Evolutionary conservation across 2,888 invertebrate genomes (phyloP).

Genomic region (Cosmia trapezina): DNA sequence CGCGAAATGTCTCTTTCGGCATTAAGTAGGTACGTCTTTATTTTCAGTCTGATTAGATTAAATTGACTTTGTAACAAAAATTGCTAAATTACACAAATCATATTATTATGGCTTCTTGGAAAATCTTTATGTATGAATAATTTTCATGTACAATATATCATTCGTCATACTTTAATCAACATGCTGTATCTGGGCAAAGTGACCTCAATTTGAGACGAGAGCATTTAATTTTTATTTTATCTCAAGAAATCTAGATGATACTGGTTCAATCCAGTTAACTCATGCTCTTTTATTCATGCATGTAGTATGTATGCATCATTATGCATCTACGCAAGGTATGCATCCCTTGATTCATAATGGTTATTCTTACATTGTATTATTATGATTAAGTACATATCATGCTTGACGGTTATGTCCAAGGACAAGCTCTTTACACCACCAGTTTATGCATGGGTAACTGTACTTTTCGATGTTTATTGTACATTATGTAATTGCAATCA

Average conservation of each 20-base stretch:
- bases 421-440: constrained; percentile 33
- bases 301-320: constrained; percentile 37
- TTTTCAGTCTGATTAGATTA: constrained; percentile 28
- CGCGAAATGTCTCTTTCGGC: constrained; percentile 21
- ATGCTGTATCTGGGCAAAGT: constrained; percentile 15
- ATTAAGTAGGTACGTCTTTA: neutral
- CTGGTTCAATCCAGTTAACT: constrained; percentile 40
- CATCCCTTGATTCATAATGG: constrained; percentile 56
- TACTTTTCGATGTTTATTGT: neutral
- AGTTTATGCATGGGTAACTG: constrained; percentile 26
- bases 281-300: constrained; percentile 24
- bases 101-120: constrained; percentile 28
- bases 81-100: neutral
- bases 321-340: constrained; percentile 46
- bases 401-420: constrained; percentile 36
- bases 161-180: constrained; percentile 22
- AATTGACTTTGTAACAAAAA: constrained; percentile 13
- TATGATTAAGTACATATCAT: constrained; percentile 5
- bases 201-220: constrained; percentile 33
- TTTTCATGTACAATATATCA: constrained; percentile 24
- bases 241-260: constrained; percentile 25
- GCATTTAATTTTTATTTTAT: constrained; percentile 17
- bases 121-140: constrained; percentile 25
- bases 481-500: neutral
- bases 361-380: constrained; percentile 25